Evolutionary conservation across 2,113 vertebrate species (phyloP).

Genomic region (Eonycteris spelaea): DNA sequence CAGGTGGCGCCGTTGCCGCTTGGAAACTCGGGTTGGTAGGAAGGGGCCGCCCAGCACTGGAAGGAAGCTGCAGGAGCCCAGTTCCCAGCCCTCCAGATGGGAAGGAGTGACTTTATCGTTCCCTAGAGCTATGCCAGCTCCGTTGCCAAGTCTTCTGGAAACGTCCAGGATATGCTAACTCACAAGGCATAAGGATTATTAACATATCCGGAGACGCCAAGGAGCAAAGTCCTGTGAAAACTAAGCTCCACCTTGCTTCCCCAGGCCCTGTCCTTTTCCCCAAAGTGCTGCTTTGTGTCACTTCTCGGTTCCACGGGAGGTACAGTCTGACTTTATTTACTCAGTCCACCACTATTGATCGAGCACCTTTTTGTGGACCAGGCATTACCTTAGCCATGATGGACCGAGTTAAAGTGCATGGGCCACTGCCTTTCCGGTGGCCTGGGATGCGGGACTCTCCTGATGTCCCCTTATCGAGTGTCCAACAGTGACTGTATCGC

Average conservation of each 20-base stretch:
- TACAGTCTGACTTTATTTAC: background rate
- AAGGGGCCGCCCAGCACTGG: accelerated
- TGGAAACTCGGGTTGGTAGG: accelerated
- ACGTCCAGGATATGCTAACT: constrained; percentile 10
- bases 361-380: background rate
- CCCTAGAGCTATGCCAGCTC: constrained; percentile 21
- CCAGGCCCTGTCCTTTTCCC: background rate
- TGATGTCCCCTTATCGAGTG: background rate
- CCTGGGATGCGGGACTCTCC: accelerated
- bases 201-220: background rate
- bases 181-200: background rate
- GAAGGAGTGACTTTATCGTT: constrained; percentile 1
- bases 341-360: accelerated
- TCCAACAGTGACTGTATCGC: accelerated
- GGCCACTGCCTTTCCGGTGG: accelerated
- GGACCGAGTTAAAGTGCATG: background rate
- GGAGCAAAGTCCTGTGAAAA: background rate
- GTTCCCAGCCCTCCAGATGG: background rate
- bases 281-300: background rate
- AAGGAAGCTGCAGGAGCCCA: background rate
- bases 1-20: constrained; percentile 10
- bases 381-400: background rate
- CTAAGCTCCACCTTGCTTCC: accelerated
- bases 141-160: constrained; percentile 53
- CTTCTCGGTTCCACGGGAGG: background rate